Evolutionary conservation across 2,113 vertebrate genomes (phyloP), one percentile per base, ranked within the genome.

Genomic region (Rhodinocichla rosea): DNA sequence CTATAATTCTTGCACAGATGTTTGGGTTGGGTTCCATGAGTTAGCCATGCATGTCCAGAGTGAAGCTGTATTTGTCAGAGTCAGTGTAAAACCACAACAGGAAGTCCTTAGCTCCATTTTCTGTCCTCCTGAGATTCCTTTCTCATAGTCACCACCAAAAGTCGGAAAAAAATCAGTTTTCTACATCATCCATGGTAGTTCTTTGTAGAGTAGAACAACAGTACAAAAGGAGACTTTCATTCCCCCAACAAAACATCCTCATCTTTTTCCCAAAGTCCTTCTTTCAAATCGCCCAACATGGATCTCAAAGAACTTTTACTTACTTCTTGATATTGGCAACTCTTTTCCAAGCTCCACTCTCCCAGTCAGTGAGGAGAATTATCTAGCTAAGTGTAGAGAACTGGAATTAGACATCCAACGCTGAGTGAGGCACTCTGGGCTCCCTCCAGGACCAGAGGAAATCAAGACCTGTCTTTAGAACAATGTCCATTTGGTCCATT

Each of bases 1-100:
- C 37, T 45, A 40, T 14, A 23, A 1, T 6, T 79, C 11, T 64
- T 75, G 10, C 15, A 62, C 27, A 35, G 30, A 16, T 9, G 22
- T 68, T 35, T 33, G 21, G 7, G 7, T 68, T 4, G 3, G 2
- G 12, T 71, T 76, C 37, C 17, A 15, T 9, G 7, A 55, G 11
- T 68, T 33, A 80, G 4, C 39, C 15, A 17, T 37, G 4, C 7
- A 42, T 0, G 0, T 45, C 82, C 17, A 42, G 15, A 56, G 14
- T 3, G 10, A 89, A 57, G 27, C 1, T 45, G 3, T 12, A 20
- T 39, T 82, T 47, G 35, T 70, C 42, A 79, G 47, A 39, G 6
- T 52, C 32, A 14, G 4, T 42, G 49, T 33, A 52, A 91, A 94
- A 80, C 6, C 35, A 77, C 5, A 26, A 6, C 6, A 80, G 9